Percentiles rank a stretch among this genome's conserved stretches.
Evolutionary conservation across 2,113 vertebrate genomes (phyloP).

Genomic region (Procavia capensis): DNA sequence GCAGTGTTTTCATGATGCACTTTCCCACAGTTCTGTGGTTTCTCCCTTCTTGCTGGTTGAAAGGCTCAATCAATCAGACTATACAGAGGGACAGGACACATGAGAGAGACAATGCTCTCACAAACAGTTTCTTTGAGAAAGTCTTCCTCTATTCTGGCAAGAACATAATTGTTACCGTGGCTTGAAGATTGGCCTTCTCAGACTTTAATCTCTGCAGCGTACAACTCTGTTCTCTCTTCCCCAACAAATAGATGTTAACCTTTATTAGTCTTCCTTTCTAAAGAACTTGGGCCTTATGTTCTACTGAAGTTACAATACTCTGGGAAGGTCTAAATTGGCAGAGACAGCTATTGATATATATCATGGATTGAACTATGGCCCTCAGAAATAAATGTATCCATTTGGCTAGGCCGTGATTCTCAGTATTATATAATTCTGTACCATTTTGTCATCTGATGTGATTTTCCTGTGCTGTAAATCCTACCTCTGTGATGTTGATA

Average conservation of each 20-base stretch:
- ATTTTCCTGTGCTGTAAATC: no score
- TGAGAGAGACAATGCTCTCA: background rate
- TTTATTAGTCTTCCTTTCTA: background rate
- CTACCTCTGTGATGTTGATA: no score
- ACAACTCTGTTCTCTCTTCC: background rate
- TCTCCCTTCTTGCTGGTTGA: background rate
- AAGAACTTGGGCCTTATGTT: background rate
- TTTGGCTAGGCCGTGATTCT: no score
- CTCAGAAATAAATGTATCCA: no score
- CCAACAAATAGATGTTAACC: background rate
- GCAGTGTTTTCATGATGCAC: background rate
- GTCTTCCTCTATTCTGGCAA: background rate
- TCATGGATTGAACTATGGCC: no score
- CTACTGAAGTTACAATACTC: background rate
- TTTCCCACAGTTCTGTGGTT: background rate
- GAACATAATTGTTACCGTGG: background rate
- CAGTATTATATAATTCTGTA: no score
- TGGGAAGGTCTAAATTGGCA: background rate
- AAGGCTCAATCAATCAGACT: background rate
- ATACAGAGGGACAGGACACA: background rate
- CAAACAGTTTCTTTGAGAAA: background rate
- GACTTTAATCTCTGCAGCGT: background rate
- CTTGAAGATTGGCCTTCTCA: background rate
- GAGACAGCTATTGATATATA: background rate
- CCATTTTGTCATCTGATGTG: no score